These are phyloP conservation scores for Bellardia pandia DNA, from an alignment of 2,888 invertebrate genomes.

Conservation along the genomic window DNA sequence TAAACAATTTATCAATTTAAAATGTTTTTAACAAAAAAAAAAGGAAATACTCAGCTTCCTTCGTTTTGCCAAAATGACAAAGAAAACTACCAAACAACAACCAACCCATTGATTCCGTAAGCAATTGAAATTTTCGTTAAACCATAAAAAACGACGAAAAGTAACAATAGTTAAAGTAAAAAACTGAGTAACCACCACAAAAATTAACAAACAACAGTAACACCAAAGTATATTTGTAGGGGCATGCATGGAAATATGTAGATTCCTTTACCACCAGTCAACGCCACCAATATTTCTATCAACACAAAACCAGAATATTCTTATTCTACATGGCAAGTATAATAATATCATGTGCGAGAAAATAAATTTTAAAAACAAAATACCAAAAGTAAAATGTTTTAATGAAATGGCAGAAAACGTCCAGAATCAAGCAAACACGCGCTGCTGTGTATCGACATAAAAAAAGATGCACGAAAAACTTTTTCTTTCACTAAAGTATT, in stretches of 20 bases:
- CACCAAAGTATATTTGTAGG: constrained; percentile 20
- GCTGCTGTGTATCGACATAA: background rate
- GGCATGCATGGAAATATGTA: background rate
- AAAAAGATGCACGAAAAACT: background rate
- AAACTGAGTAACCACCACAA: constrained; percentile 17
- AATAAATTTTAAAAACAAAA: background rate
- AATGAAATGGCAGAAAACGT: constrained; percentile 15
- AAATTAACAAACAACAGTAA: constrained; percentile 4
- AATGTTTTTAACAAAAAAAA: constrained; percentile 6
- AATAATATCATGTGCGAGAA: background rate
- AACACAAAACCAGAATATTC: constrained; percentile 1
- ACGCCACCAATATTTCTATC: constrained; percentile 10
- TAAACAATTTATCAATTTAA: constrained; percentile 32
- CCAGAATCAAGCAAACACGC: background rate
- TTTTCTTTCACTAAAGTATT: background rate
- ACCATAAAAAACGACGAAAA: constrained; percentile 13
- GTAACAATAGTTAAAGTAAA: background rate
- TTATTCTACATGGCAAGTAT: background rate
- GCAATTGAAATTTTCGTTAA: constrained; percentile 46
- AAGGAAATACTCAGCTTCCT: background rate
- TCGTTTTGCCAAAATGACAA: background rate
- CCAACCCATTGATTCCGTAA: constrained; percentile 34
- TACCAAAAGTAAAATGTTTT: constrained; percentile 12
- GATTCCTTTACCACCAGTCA: background rate
- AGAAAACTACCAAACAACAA: constrained; percentile 33